These are phyloP conservation scores for Todus mexicanus DNA, from an alignment of 2,797 vertebrate species.

Conservation along the genomic window DNA sequence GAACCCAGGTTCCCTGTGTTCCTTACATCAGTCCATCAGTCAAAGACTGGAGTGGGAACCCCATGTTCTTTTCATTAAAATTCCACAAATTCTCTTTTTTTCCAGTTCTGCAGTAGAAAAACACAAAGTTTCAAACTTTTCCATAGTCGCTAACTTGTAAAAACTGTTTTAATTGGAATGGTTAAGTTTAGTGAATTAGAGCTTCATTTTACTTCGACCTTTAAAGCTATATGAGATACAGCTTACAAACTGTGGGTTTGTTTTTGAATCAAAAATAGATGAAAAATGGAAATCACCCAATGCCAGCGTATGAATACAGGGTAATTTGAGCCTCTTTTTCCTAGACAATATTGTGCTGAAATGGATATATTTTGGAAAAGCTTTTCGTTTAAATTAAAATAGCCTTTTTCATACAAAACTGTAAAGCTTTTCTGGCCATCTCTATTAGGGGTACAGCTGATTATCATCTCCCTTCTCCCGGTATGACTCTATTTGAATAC, in stretches of 20 bases:
- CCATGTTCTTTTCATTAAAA: background rate
- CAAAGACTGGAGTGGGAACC: background rate
- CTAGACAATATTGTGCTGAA: constrained; percentile 2
- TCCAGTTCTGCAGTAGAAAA: background rate
- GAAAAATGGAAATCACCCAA: constrained; percentile 10
- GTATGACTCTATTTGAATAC: background rate
- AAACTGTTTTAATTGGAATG: background rate
- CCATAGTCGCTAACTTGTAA: background rate
- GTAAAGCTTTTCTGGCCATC: background rate
- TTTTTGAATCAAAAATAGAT: constrained; percentile 1
- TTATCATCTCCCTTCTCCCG: background rate
- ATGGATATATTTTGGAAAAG: background rate
- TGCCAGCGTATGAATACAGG: background rate
- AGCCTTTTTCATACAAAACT: background rate
- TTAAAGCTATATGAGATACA: background rate
- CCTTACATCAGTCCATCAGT: background rate
- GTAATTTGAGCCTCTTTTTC: constrained; percentile 19
- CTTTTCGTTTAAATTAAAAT: constrained; percentile 32
- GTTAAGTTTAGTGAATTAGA: background rate
- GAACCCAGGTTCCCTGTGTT: background rate
- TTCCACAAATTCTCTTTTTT: background rate
- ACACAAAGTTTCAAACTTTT: background rate
- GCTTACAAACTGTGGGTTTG: background rate
- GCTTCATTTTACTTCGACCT: background rate
- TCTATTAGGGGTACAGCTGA: background rate